Conservation (phyloP, 64 coral and sea anemone species). For the Dendronephthya gigantea region DNA sequence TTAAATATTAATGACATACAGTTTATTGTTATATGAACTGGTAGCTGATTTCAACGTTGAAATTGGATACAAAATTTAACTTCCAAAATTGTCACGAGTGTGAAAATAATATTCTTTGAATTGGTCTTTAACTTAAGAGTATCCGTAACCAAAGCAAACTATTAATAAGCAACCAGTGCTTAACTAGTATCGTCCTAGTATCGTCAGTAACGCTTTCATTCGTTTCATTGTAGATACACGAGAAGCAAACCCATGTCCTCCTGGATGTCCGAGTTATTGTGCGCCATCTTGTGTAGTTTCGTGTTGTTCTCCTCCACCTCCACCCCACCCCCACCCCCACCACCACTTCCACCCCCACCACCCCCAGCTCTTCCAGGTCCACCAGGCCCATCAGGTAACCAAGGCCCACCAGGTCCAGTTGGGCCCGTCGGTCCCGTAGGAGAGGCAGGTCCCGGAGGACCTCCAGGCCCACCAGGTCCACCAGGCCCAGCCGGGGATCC, state of each 20-base stretch:
- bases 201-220: neutral
- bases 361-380: slow-evolving; percentile 94
- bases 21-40: neutral
- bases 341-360: slow-evolving; percentile 88
- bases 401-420: slow-evolving; percentile 97
- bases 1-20: neutral
- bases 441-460: slow-evolving; percentile 93
- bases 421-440: slow-evolving; percentile 95
- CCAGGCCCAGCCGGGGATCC: slow-evolving; percentile 96
- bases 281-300: slow-evolving; percentile 75
- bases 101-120: too few relatives aligned
- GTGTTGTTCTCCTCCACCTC: slow-evolving; percentile 86
- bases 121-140: too few relatives aligned
- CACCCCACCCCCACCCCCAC: slow-evolving; percentile 80
- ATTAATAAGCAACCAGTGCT: too few relatives aligned
- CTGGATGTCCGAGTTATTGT: slow-evolving; percentile 74
- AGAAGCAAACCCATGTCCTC: slow-evolving; percentile 95
- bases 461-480: slow-evolving; percentile 87
- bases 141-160: too few relatives aligned
- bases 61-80: too few relatives aligned
- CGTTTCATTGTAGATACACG: neutral
- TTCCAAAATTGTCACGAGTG: too few relatives aligned
- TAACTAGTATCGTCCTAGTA: too few relatives aligned
- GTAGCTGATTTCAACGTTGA: neutral
- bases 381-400: slow-evolving; percentile 81